Conservation (phyloP, 2,797 vertebrate species). For the Acanthopagrus latus region DNA sequence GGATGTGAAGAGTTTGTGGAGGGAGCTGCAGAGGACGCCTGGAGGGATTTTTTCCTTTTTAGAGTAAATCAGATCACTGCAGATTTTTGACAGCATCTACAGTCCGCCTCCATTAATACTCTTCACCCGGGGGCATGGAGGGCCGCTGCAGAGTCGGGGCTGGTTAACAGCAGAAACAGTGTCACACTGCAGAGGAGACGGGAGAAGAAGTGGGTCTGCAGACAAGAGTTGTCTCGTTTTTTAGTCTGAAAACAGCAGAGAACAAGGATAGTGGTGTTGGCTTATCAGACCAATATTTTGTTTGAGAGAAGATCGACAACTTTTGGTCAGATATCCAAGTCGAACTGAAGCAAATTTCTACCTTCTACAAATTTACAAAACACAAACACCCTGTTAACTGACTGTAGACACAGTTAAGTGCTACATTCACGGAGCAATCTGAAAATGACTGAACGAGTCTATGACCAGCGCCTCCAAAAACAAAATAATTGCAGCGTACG, state of each 20-base stretch:
- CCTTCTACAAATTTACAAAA: not conserved
- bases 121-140: not conserved
- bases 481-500: no score
- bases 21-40: conserved; percentile 11
- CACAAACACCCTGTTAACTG: not conserved
- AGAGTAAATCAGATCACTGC: conserved; percentile 37
- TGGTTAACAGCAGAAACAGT: not conserved
- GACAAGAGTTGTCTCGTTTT: not conserved
- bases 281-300: not conserved
- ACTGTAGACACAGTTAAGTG: not conserved
- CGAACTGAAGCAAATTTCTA: not conserved
- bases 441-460: no score
- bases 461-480: no score
- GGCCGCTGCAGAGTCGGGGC: conserved; percentile 19
- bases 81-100: conserved; percentile 19
- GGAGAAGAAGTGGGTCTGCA: not conserved
- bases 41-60: conserved; percentile 12
- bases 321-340: not conserved
- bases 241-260: not conserved
- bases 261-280: not conserved
- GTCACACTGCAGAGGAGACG: conserved; percentile 2
- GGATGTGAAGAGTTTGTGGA: conserved; percentile 13
- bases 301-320: not conserved
- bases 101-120: not conserved
- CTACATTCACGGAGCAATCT: no score